Percentiles rank a stretch among this genome's conserved stretches.
These are phyloP conservation scores for Porites cylindrica DNA, from an alignment of 92 coral and sea anemone genomes.

Conservation along the genomic window DNA sequence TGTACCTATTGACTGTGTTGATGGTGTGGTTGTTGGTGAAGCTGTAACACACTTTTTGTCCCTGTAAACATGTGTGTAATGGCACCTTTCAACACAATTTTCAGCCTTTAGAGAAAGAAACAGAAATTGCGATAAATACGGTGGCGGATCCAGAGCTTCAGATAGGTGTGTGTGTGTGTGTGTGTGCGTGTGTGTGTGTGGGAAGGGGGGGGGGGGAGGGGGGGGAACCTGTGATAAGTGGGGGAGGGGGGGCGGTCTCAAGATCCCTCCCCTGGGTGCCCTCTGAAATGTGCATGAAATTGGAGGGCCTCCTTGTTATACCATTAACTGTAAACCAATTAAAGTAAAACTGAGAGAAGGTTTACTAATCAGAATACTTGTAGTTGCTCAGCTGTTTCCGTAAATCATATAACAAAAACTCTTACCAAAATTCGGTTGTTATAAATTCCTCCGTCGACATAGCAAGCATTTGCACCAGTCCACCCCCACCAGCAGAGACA, in stretches of 20 bases:
- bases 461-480: slow-evolving; percentile 91
- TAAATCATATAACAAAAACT: not conserved
- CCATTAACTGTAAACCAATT: not conserved
- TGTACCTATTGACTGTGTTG: slow-evolving; percentile 7
- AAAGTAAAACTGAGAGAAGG: too few relatives aligned
- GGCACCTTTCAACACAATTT: slow-evolving; percentile 31
- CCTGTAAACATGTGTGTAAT: slow-evolving; percentile 36
- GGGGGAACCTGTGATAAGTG: too few relatives aligned
- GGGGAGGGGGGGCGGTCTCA: too few relatives aligned
- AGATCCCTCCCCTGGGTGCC: too few relatives aligned
- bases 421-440: slow-evolving; percentile 89
- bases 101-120: slow-evolving; percentile 28
- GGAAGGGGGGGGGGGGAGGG: too few relatives aligned
- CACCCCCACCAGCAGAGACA: slow-evolving; percentile 99
- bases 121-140: too few relatives aligned
- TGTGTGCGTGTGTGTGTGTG: too few relatives aligned
- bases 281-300: too few relatives aligned
- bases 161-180: too few relatives aligned
- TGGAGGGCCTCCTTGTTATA: not conserved
- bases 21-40: slow-evolving; percentile 19
- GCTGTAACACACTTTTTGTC: slow-evolving; percentile 5
- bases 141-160: too few relatives aligned
- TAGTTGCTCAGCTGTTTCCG: not conserved
- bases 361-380: not conserved
- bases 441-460: slow-evolving; percentile 65